phyloP scores from a whole-genome alignment of 2,797 vertebrate genomes.

The Danio albolineatus region DNA sequence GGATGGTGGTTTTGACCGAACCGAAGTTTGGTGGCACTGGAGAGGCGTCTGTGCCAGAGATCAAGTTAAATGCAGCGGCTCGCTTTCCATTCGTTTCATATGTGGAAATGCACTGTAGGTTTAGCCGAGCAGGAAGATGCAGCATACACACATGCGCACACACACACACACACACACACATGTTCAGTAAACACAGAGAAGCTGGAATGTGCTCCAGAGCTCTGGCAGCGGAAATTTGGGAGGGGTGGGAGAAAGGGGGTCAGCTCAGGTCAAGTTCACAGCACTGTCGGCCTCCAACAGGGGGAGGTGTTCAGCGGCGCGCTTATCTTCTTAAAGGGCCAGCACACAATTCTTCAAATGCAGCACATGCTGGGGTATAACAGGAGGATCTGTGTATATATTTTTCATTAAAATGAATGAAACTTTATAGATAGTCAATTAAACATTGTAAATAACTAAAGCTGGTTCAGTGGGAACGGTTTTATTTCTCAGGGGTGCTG shows the following conservation, averaged over 20 bases:
- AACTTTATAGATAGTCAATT: no score
- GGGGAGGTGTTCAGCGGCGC: conserved; percentile 58
- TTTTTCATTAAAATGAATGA: no score
- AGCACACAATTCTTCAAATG: conserved; percentile 1
- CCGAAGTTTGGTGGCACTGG: conserved; percentile 28
- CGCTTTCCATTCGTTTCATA: conserved; percentile 28
- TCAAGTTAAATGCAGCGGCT: conserved; percentile 15
- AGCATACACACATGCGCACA: conserved; percentile 34
- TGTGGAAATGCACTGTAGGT: conserved; percentile 40
- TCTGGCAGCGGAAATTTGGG: conserved; percentile 66
- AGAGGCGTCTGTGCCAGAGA: conserved; percentile 19
- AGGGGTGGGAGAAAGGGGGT: conserved; percentile 62
- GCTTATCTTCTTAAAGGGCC: conserved; percentile 57
- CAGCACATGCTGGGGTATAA: neutral
- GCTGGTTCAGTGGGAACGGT: no score
- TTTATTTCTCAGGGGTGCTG: no score
- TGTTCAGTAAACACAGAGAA: conserved; percentile 62
- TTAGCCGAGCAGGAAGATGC: conserved; percentile 42
- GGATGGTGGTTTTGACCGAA: conserved; percentile 48
- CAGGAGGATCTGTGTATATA: neutral
- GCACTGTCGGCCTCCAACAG: conserved; percentile 54
- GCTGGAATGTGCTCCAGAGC: conserved; percentile 65
- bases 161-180: conserved; percentile 48
- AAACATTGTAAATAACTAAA: no score
- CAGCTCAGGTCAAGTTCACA: conserved; percentile 68